Evolutionary conservation across 30 jellyfish, hydroid and myxozoan genomes (phyloP), one percentile per base, ranked within the genome.

Genomic region (Aurelia sp.): DNA sequence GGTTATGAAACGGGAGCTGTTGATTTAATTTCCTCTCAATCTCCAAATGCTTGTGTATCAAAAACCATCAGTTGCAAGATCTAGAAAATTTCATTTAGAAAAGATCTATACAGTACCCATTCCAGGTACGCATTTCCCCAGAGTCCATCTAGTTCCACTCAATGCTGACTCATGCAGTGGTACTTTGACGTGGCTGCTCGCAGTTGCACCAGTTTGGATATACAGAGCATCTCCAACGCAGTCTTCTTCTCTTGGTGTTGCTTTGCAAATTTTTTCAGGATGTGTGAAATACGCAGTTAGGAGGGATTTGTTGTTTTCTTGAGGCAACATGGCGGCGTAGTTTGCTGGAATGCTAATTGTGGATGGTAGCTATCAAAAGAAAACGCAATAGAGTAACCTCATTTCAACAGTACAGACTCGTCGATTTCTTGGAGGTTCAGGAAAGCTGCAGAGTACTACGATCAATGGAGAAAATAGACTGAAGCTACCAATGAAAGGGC

Each of bases 261-360:
- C 16, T 2, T 31, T 16, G 74, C 94, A 84, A 13, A 84, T 84
- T 0, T 74, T 59, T 15, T 47, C 18, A 6, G 94, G 94, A 18
- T 84, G 67, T 13, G 73, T 64, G 21, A 73, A 84, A 66, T 72
- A 84, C 35, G 94, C 94, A 10, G 94, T 84, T 48, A 84, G 72
- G 57, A 48, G 60, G 17, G 15, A 52, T 6, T 21, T 18, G 3
- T 51, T 64, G 51, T 77, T 62, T 33, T 60, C 78, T 40, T 22
- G 27, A 9, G 75, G n/a, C 51, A 77, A 31, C 88, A 77, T 77
- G 65, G 16, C 69, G 33, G 30, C 47, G 68, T 60, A 62, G 21
- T 33, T 37, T 4, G 35, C 40, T 16, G 88, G 78, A 9, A 61
- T 57, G 4, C 3, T 35, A 11, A 59, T 37, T 37, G 74, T 59